Conservation (phyloP, 2,797 vertebrate species). For the Dryobates pubescens region DNA sequence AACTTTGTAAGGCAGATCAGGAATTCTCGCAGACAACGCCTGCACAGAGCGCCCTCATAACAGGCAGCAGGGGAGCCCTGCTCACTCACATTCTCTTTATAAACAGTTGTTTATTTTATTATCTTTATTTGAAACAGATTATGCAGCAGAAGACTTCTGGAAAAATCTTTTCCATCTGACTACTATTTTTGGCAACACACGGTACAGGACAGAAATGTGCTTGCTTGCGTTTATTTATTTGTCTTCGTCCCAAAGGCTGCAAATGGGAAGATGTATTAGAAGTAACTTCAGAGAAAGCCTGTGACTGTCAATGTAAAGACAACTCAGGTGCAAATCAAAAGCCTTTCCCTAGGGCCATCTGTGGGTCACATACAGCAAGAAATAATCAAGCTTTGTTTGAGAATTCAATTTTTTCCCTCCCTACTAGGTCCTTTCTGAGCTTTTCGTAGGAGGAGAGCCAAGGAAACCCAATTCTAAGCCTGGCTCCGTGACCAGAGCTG, state of each 20-base stretch:
- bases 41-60: constrained; percentile 21
- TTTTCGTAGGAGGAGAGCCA: background rate
- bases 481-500: background rate
- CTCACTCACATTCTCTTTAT: constrained; percentile 67
- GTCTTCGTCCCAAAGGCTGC: constrained; percentile 35
- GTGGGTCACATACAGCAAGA: background rate
- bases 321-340: background rate
- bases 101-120: constrained; percentile 79
- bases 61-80: constrained; percentile 51
- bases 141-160: constrained; percentile 71
- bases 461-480: background rate
- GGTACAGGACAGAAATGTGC: constrained; percentile 26
- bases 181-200: constrained; percentile 68
- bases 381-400: background rate
- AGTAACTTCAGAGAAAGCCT: background rate
- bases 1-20: constrained; percentile 48
- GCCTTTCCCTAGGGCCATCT: background rate
- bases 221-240: constrained; percentile 42
- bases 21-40: constrained; percentile 61
- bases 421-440: background rate
- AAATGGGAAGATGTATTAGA: background rate
- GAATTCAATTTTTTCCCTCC: background rate
- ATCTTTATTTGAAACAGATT: constrained; percentile 78
- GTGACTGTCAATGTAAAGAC: background rate
- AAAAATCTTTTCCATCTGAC: constrained; percentile 74